Conservation (phyloP, 2,113 vertebrate genomes). For the Platycercus adscitus region DNA sequence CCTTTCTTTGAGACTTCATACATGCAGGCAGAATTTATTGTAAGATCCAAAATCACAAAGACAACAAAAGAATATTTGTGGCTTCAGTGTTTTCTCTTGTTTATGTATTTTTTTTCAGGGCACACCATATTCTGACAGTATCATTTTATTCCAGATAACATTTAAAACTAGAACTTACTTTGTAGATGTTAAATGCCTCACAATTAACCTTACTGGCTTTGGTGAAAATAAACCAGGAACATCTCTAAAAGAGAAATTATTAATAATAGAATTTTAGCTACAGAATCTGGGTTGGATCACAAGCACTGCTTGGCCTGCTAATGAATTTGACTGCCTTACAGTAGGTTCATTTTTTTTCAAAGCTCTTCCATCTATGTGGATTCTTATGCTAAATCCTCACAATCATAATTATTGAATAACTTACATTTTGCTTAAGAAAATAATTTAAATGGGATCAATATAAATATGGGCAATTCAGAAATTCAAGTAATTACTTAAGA, state of each 20-base stretch:
- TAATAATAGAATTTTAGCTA: slow-evolving; percentile 10
- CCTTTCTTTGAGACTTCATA: neutral
- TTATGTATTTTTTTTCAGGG: neutral
- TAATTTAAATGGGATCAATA: slow-evolving; percentile 49
- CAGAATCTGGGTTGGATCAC: neutral
- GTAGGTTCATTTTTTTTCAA: neutral
- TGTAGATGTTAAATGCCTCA: slow-evolving; percentile 27
- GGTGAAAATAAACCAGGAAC: slow-evolving; percentile 42
- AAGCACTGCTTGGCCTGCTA: neutral
- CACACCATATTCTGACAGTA: neutral
- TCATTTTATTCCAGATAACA: neutral
- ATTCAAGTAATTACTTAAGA: slow-evolving; percentile 25
- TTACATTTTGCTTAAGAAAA: slow-evolving; percentile 49
- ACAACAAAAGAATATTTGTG: neutral
- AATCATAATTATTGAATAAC: slow-evolving; percentile 37
- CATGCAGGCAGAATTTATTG: neutral
- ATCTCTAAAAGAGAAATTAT: slow-evolving; percentile 61
- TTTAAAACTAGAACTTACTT: slow-evolving; percentile 38
- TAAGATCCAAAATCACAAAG: neutral
- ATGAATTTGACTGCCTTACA: slow-evolving; percentile 29
- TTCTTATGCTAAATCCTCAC: slow-evolving; percentile 29
- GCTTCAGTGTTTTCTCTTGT: neutral
- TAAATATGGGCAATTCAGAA: slow-evolving; percentile 34
- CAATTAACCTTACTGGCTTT: slow-evolving; percentile 34
- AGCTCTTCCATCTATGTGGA: neutral